Evolutionary conservation across 1,140 invertebrate genomes (phyloP), one percentile per base, ranked within the genome.

Genomic region (Aricia agestis): DNA sequence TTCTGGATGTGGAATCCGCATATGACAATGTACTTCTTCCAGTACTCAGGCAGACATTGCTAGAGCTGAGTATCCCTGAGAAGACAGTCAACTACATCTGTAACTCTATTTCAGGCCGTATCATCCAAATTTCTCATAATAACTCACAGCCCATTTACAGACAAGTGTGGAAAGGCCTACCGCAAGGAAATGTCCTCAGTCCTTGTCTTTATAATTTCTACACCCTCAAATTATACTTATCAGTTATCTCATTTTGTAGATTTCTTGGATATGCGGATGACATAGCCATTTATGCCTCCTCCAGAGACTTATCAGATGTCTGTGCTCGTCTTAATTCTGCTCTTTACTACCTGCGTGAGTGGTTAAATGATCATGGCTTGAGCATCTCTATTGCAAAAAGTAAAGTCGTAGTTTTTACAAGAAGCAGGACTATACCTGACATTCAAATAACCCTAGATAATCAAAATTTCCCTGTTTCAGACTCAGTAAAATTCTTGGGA

Each of bases 11-110:
- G 11, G 58, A 58, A 2, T 36, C 75, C 5, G 75, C 75, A 19
- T 80, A 78, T 68, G 74, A 80, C 70, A 76, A 71, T 65, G 76
- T 80, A 19, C 32, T 67, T 18, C 67, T 80, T 45, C 65, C 69
- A 9, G n/a, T 76, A 52, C 67, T 78, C 17, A 73, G 66, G 52
- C 19, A 66, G 11, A 78, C 76, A 67, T 36, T 75, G 69, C 42
- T 42, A 25, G 18, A 58, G 25, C 59, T 77, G 52, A 72, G 61
- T 66, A 66, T 77, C 15, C 74, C 76, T 52, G 41, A 10, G 19
- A 73, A 25, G 36, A 68, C 73, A 7, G 57, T 73, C 5, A n/a
- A 70, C 25, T 71, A 73, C 67, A 70, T 79, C 52, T 69, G 67
- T 11, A 74, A 69, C 59, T 31, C 74, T 7, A 58, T 75, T 32